Evolutionary conservation across 2,888 invertebrate genomes (phyloP).

Genomic region (Eueremaeus valkanovi): DNA sequence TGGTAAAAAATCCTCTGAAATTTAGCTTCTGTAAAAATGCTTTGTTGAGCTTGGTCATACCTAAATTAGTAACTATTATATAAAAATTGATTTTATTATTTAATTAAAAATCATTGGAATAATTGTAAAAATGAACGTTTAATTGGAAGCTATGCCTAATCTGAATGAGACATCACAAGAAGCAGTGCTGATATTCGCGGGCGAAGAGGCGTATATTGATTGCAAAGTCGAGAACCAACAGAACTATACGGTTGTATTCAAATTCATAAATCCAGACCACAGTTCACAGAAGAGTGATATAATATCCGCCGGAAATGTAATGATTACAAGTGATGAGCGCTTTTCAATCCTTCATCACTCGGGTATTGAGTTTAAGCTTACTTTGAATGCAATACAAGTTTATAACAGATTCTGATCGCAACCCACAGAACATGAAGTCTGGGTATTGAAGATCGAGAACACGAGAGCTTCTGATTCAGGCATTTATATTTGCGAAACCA

Average conservation of each 20-base stretch:
- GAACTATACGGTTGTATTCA: slow-evolving; percentile 61
- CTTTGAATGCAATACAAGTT: no score
- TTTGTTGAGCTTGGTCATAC: no score
- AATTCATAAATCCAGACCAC: slow-evolving; percentile 13
- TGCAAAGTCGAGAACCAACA: slow-evolving; percentile 70
- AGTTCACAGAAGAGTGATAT: slow-evolving; percentile 34
- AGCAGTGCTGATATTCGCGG: slow-evolving; percentile 62
- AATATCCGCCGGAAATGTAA: slow-evolving; percentile 68
- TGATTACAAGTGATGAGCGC: slow-evolving; percentile 70
- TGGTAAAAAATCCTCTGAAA: no score
- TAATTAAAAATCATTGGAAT: no score
- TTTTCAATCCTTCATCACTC: slow-evolving; percentile 71
- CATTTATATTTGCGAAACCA: slow-evolving; percentile 75
- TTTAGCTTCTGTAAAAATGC: no score
- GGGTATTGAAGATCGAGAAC: slow-evolving; percentile 72
- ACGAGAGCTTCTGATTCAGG: slow-evolving; percentile 70
- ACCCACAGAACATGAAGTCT: slow-evolving; percentile 68
- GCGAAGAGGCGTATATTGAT: slow-evolving; percentile 73
- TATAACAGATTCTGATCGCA: no score
- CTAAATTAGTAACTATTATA: no score
- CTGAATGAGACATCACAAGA: slow-evolving; percentile 46
- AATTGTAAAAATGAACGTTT: no score
- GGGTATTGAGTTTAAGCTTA: no score
- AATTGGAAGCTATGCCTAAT: slow-evolving; percentile 43
- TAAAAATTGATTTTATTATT: no score